Evolutionary conservation across 2,797 vertebrate genomes (phyloP), one percentile per base, ranked within the genome.

Genomic region (Eulemur coronatus): DNA sequence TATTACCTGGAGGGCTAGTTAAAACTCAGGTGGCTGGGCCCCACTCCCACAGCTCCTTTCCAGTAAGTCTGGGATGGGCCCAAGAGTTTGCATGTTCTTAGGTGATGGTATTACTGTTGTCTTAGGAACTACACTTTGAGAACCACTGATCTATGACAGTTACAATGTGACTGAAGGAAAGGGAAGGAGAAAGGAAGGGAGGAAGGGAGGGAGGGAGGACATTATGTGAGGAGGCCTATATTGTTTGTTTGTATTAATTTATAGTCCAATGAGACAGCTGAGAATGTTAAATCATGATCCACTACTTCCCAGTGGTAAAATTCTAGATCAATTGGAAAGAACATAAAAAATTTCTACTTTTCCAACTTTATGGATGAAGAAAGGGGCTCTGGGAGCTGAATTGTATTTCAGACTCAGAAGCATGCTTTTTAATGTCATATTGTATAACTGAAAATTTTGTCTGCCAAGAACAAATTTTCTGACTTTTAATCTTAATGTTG

Each of bases 401-500:
- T 24, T 96, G 67, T 70, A 79, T 33, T 82, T 96, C 70, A 72
- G 13, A 93, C 41, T 69, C 55, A 70, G 50, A 82, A 69, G 20
- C 85, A 5, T 97, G 41, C 4, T 75, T 94, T 96, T 94, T 73
- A 81, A 80, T 72, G 41, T 70, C 43, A 69, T 57, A 52, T 33
- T 78, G 67, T 95, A 72, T 72, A 65, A 86, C 93, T 41, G 61
- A 88, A 95, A 97, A 72, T 35, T 82, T 70, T 90, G n/a, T 91
- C 65, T 91, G 52, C 82, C 43, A 89, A 91, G 33, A 88, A 46
- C 15, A 95, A 87, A 67, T 89, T 96, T 97, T 92, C 70, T 48
- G 48, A 93, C 28, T 94, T 94, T 57, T 96, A 76, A 91, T 59
- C 89, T 94, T 92, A 95, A 91, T 94, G 92, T 96, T 94, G 30